Evolutionary conservation across 2,888 invertebrate species (phyloP), one percentile per base, ranked within the genome.

Genomic region (Nomada flava): DNA sequence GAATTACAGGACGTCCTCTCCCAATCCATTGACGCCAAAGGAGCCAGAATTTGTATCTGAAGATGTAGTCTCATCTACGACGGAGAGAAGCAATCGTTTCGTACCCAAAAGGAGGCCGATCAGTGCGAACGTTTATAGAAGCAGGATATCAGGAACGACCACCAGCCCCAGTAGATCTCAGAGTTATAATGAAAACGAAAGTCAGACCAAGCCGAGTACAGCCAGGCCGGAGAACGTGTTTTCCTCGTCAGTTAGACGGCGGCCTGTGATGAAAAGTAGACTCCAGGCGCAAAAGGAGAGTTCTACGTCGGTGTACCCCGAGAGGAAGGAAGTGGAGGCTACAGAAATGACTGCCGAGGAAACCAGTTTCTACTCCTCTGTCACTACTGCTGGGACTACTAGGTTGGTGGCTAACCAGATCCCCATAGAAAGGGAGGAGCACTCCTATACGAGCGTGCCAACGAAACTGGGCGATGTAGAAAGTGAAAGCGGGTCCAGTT

Each of bases 331-430:
- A 94, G 91, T 91, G 92, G 52, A 95, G 94, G 81, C 94, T 90
- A 78, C 95, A 94, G 87, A 96, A 95, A 91, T 90, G 91, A 70
- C 92, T 20, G 89, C 94, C 92, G 88, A 95, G 94, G 91, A 95
- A 94, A 91, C 95, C 94, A 90, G 94, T 92, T 84, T 95, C 95
- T 62, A 95, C 94, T 93, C 95, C 93, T 75, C 91, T 87, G 94
- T 87, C 94, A 94, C 91, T 15, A 88, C 84, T 59, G 91, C 93
- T 71, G 91, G 91, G 60, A 72, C 72, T 42, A 73, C 75, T 11
- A 86, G 76, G 36, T 79, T 84, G 82, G 86, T 91, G 11, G 91
- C 91, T 15, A 94, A 90, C 55, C 94, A 95, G 79, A 83, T 88
- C 15, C 72, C 77, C 2, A 44, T 65, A 7, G 76, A 75, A 20